Evolutionary conservation across 1,140 invertebrate species (phyloP), one percentile per base, ranked within the genome.

Genomic region (Temnothorax longispinosus): DNA sequence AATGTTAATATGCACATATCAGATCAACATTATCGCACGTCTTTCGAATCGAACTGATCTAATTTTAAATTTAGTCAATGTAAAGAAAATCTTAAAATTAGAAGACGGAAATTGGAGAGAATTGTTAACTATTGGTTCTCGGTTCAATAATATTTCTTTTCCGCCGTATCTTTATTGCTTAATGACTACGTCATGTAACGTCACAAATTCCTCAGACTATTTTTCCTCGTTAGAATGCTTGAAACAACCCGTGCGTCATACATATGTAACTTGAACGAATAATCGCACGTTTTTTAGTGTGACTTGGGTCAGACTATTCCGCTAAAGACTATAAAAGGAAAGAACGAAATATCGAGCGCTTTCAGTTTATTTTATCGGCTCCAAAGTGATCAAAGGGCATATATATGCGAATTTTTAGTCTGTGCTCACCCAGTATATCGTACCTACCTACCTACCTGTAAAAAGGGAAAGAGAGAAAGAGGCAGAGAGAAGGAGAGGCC

Each of bases 391-490:
- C 21, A 41, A 62, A 13, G 6, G 35, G 27, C 4, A 71, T 3
- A 5, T 27, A 54, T n/a, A 27, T 15, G 35, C 15, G 21, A 54
- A 74, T 21, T 32, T 84, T 60, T 35, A 38, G 15, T 60, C 65
- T 72, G 2, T 15, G 21, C 27, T 11, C 80, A 85, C 74, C 74
- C 58, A 56, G 32, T 64, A 67, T 18, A 65, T 32, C 47, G 50
- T 13, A 67, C 71, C 47, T 87, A 89, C 88, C 87, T 13, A 67
- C 71, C 47, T 87, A 89, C 88, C 87, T 88, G 87, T 10, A 11
- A 27, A 69, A 3, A 21, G 69, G 15, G 56, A 78, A 77, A 62
- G 1, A 18, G 62, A 38, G 64, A 85, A 77, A 72, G 77, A 67
- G n/a, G 41, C 35, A 50, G 72, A 85, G 60, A 54, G 27, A 21